Percentiles rank a stretch among this genome's conserved stretches.
Evolutionary conservation across 2,797 vertebrate genomes (phyloP).

Genomic region (Tinamus major): DNA sequence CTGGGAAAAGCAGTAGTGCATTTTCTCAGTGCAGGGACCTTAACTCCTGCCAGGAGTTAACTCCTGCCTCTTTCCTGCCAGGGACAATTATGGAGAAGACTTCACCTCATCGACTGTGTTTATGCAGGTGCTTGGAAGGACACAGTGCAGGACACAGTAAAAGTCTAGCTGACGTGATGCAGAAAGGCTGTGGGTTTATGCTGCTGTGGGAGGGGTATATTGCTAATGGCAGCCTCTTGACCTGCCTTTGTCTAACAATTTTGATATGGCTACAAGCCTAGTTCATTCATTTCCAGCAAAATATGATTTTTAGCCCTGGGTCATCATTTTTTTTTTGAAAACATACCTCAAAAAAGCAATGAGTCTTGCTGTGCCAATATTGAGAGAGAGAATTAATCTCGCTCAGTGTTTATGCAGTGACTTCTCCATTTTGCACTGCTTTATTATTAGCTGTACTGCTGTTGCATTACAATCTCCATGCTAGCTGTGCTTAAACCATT

Average conservation of each 20-base stretch:
- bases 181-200: background rate
- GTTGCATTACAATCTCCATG: background rate
- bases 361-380: background rate
- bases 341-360: background rate
- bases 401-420: background rate
- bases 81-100: background rate
- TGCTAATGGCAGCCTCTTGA: slow-evolving; percentile 4
- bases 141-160: background rate
- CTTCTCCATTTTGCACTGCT: background rate
- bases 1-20: background rate
- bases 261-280: background rate
- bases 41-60: background rate
- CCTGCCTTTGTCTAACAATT: slow-evolving; percentile 2
- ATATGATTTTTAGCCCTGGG: background rate
- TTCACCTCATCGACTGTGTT: background rate
- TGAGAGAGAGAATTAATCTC: background rate
- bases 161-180: background rate
- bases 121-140: background rate
- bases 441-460: background rate
- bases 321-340: background rate
- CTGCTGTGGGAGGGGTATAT: background rate
- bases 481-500: background rate
- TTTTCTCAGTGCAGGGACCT: background rate
- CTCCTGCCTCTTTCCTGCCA: background rate
- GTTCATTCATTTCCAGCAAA: background rate